Evolutionary conservation across 2,888 invertebrate species (phyloP).

Genomic region (Lomographa bimaculata): DNA sequence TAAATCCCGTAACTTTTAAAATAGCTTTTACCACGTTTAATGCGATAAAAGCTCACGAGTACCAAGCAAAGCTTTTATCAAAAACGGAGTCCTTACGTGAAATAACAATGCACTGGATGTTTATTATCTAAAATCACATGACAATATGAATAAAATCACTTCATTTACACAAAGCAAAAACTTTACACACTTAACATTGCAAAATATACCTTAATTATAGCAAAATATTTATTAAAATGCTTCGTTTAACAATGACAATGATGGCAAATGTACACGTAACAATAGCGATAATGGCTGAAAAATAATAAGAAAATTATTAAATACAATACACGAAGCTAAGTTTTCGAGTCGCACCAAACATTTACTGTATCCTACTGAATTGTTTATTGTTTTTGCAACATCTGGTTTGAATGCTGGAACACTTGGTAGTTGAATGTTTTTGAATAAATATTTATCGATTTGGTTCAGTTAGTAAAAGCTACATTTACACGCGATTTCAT

Average conservation of each 20-base stretch:
- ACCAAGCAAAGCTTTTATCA: neutral
- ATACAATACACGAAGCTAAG: conserved; percentile 58
- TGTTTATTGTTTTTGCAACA: conserved; percentile 12
- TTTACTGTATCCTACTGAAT: too few species aligned
- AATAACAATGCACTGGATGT: conserved; percentile 14
- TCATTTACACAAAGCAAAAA: conserved; percentile 36
- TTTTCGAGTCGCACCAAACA: conserved; percentile 44
- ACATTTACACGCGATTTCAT: too few species aligned
- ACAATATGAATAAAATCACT: conserved; percentile 25
- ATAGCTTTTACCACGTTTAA: too few species aligned
- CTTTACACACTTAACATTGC: conserved; percentile 33
- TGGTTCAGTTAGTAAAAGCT: too few species aligned
- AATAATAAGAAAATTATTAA: conserved; percentile 55
- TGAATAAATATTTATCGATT: too few species aligned
- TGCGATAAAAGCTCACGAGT: too few species aligned
- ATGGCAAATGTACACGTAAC: conserved; percentile 72
- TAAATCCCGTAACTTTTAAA: too few species aligned
- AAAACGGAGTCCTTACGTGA: neutral
- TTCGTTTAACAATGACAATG: conserved; percentile 49
- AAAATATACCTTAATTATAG: conserved; percentile 36
- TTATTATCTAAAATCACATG: conserved; percentile 15
- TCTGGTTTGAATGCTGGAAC: conserved; percentile 29
- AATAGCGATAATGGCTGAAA: conserved; percentile 74
- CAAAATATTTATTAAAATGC: conserved; percentile 48
- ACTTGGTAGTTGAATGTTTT: too few species aligned